Base-by-base conservation (phyloP, 2,113 vertebrate species). In the Neogale vison region DNA sequence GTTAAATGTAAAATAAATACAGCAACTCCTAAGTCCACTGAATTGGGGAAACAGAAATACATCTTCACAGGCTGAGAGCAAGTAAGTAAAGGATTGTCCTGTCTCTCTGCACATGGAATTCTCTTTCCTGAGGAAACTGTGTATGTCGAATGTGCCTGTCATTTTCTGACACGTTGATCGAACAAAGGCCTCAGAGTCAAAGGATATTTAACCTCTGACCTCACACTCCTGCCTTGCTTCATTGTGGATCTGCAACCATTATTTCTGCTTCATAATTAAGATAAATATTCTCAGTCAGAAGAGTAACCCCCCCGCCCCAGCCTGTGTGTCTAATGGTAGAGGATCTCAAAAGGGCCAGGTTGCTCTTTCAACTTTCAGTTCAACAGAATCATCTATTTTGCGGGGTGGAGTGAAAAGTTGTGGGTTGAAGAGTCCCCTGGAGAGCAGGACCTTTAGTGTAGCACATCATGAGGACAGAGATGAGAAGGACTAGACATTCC, bases 1-100 rank as follows among this genome's bases (percentile, higher is more conserved):
- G 59, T 91, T 77, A 84, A 80, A 80, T 76, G 36, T 52, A 74
- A 88, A 85, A 45, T 50, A 61, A 36, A 39, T 42, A 65, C 52
- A 15, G 4, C 14, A 96, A 47, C 47, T n/a, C 21, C 93, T 57
- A 76, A 69, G 34, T 50, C 13, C 6, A 69, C 21, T n/a, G 23
- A 81, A 26, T 14, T 52, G 12, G 12, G 45, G 61, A 36, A 36
- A 55, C 5, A 77, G 4, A 83, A 90, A 69, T 9, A 71, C 1
- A 39, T 39, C 47, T 61, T 76, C n/a, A 34, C 45, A 59, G 17
- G 23, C 45, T 29, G 26, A 74, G 55, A 34, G 20, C 72, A 83
- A 61, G 23, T 0, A 13, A 45, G 8, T 31, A 29, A 59, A 3
- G 9, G 18, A 52, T 20, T 21, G 3, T 8, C 24, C 23, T 9